Conservation (phyloP, 2,888 invertebrate species). For the Phragmatobia fuliginosa region DNA sequence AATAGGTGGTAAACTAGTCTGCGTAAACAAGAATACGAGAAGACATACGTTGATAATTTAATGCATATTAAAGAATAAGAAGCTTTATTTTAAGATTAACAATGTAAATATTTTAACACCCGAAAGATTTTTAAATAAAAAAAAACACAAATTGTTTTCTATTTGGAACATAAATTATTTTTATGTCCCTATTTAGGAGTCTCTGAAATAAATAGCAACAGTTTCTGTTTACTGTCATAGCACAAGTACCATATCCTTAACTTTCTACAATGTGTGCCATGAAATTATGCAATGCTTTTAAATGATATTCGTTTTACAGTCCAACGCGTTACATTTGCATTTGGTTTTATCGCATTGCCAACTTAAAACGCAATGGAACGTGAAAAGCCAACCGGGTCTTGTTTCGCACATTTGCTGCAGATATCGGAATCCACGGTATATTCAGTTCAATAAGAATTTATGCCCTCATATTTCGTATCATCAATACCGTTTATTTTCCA, state of each 20-base stretch:
- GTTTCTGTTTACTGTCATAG: neutral
- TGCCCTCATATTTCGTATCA: conserved; percentile 63
- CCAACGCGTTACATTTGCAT: conserved; percentile 35
- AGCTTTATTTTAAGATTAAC: neutral
- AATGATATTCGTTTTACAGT: conserved; percentile 29
- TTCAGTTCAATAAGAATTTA: conserved; percentile 62
- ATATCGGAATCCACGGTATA: conserved; percentile 47
- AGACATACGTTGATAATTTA: neutral
- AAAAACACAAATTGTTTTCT: neutral
- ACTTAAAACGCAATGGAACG: conserved; percentile 50
- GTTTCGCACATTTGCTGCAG: conserved; percentile 43
- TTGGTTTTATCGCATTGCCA: conserved; percentile 24
- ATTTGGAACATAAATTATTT: neutral
- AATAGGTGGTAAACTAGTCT: neutral
- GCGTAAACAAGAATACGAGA: neutral
- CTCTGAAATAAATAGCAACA: neutral
- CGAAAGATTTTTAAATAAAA: neutral
- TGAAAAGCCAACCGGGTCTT: conserved; percentile 38
- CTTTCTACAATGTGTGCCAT: conserved; percentile 14
- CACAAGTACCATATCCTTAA: conserved; percentile 17
- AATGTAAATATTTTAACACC: neutral
- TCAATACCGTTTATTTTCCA: conserved; percentile 66
- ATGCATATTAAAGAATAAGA: neutral
- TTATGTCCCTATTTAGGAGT: neutral
- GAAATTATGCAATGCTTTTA: conserved; percentile 17